Conservation (phyloP, 2,797 vertebrate species). For the Acrossocheilus wenchowensis region DNA sequence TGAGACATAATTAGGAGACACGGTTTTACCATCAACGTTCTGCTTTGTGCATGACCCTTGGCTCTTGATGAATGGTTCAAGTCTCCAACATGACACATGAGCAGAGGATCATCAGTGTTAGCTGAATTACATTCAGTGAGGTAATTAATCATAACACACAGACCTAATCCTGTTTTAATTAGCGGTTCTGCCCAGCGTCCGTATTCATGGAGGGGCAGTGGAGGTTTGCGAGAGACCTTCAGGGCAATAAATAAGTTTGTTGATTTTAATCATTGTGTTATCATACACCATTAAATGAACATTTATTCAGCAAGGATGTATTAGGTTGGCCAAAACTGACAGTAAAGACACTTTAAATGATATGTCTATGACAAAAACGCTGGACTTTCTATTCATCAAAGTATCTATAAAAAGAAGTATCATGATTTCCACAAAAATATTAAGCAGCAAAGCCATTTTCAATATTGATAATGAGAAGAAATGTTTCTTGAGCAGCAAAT, state of each 20-base stretch:
- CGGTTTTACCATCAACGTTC: slow-evolving; percentile 41
- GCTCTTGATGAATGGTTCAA: slow-evolving; percentile 75
- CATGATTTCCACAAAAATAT: background rate
- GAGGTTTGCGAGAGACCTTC: background rate
- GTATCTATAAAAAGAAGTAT: background rate
- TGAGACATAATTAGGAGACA: slow-evolving; percentile 54
- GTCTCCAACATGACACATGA: slow-evolving; percentile 69
- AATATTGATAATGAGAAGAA: background rate
- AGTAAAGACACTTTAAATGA: background rate
- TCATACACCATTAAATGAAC: background rate
- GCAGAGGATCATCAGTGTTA: slow-evolving; percentile 75
- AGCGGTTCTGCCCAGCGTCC: slow-evolving; percentile 55
- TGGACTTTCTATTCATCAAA: background rate
- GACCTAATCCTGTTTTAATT: slow-evolving; percentile 73
- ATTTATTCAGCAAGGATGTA: background rate
- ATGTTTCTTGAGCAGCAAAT: background rate
- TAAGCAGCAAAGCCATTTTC: background rate
- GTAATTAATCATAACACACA: slow-evolving; percentile 80
- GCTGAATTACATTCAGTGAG: slow-evolving; percentile 64
- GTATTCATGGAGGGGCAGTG: slow-evolving; percentile 34
- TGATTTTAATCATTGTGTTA: slow-evolving; percentile 4
- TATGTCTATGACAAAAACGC: background rate
- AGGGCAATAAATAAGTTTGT: slow-evolving; percentile 5
- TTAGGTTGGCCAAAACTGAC: background rate
- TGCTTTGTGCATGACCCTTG: slow-evolving; percentile 55